Conservation (phyloP, 2,797 vertebrate genomes). For the Momotus momota region DNA sequence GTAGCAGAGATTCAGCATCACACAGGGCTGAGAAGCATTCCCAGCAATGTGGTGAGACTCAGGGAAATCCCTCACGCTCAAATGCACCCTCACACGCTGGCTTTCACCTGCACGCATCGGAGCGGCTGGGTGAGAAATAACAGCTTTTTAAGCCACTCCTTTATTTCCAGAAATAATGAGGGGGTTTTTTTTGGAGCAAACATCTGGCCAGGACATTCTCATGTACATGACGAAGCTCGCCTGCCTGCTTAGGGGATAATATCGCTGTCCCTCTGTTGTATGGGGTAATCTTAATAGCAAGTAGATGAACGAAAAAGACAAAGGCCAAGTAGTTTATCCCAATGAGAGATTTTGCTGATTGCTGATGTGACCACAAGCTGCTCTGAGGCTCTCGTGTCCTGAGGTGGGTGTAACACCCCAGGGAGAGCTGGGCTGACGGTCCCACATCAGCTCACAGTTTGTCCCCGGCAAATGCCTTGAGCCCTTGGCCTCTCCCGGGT, state of each 20-base stretch:
- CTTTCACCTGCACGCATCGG: accelerated
- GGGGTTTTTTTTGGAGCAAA: neutral
- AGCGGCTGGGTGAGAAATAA: neutral
- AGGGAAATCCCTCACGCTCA: neutral
- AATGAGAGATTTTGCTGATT: neutral
- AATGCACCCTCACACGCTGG: accelerated
- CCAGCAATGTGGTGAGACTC: neutral
- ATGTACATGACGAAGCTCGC: accelerated
- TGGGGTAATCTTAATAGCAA: neutral
- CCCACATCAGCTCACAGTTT: neutral
- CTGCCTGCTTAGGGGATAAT: neutral
- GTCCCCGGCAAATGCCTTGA: accelerated
- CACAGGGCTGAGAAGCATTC: neutral
- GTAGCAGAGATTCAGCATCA: neutral
- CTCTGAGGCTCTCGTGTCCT: accelerated
- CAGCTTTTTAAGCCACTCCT: neutral
- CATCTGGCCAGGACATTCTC: accelerated
- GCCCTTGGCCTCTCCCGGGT: neutral
- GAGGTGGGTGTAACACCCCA: accelerated
- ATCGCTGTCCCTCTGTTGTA: neutral
- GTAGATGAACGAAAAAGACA: neutral
- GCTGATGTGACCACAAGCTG: neutral
- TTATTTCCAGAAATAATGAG: neutral
- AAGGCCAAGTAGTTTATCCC: slow-evolving; percentile 6
- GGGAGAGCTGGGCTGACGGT: neutral